Evolutionary conservation across 2,888 invertebrate genomes (phyloP).

Genomic region (Boloria selene): DNA sequence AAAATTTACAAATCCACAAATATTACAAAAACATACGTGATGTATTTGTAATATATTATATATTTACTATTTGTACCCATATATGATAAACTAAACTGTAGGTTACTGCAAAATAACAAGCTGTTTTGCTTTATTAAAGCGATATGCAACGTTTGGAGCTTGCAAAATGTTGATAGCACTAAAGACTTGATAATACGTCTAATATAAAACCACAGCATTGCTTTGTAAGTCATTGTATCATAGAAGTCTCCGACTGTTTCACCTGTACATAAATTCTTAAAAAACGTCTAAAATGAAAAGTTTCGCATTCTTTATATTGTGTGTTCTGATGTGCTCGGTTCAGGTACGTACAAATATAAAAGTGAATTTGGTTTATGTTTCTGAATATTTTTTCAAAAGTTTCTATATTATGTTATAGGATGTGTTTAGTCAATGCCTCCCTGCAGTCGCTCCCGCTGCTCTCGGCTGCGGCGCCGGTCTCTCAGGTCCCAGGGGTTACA

Average conservation of each 20-base stretch:
- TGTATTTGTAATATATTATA: too few relatives aligned
- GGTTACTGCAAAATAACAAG: slow-evolving; percentile 4
- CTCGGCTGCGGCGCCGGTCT: neutral
- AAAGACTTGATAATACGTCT: neutral
- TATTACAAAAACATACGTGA: slow-evolving; percentile 3
- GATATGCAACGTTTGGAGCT: slow-evolving; percentile 1
- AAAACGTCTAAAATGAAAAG: neutral
- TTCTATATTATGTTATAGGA: neutral
- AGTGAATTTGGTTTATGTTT: too few relatives aligned
- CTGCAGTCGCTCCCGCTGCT: neutral
- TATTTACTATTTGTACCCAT: neutral
- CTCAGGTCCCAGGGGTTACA: neutral
- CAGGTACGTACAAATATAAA: neutral
- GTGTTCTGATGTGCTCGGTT: neutral
- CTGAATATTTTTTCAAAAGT: too few relatives aligned
- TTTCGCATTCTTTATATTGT: neutral
- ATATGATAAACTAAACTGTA: neutral
- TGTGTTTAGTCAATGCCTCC: neutral
- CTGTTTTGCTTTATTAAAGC: neutral
- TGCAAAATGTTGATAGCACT: slow-evolving; percentile 1
- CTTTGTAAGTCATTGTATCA: slow-evolving; percentile 7
- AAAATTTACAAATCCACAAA: neutral
- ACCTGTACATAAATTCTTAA: neutral
- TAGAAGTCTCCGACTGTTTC: neutral
- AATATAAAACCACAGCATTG: neutral